Evolutionary conservation across 2,888 invertebrate species (phyloP), one percentile per base, ranked within the genome.

Genomic region (Eupithecia vulgata): DNA sequence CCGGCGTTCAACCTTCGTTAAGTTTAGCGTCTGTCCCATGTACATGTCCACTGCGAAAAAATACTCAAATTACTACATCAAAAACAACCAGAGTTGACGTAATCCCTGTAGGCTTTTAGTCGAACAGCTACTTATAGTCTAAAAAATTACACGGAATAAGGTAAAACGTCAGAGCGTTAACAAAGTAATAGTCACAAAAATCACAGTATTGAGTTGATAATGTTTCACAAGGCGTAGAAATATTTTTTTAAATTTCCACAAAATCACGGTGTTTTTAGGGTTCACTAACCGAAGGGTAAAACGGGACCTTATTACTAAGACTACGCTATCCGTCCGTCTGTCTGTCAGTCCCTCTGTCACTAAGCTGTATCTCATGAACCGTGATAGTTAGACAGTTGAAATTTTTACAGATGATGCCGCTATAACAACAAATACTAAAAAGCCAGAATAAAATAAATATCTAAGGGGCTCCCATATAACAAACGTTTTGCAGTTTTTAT

Each of bases 1-100:
- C 76, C 95, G 95, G 25, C 96, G 92, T 81, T 96, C 96, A 75
- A 97, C 96, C 83, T 95, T 95, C 76, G 95, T 95, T 78, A 97
- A 95, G 83, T 96, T 95, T 78, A 97, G 88, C 74, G 95, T 95
- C 78, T 96, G 96, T 5, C 96, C 97, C 86, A 95, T 95, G 85
- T 94, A 95, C 87, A 95, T 95, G 84, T 96, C 95, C 84, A 95
- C 96, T 96, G 93, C 0, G 68, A 77, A 78, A 76, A 48, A 45
- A 61, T 30, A 57, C 30, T 15, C 12, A 61, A 8, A 52, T 30
- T 40, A 21, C 61, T 40, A 10, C n/a, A 57, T 57, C 25, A 25
- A 57, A 25, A 57, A 57, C 10, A 12, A 1, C n/a, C 25, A 25
- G 25, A 25, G 12, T 57, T 57, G 57, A 57, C 25, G 57, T 52